Evolutionary conservation across 2,797 vertebrate genomes (phyloP).

Genomic region (Gallirallus australis): DNA sequence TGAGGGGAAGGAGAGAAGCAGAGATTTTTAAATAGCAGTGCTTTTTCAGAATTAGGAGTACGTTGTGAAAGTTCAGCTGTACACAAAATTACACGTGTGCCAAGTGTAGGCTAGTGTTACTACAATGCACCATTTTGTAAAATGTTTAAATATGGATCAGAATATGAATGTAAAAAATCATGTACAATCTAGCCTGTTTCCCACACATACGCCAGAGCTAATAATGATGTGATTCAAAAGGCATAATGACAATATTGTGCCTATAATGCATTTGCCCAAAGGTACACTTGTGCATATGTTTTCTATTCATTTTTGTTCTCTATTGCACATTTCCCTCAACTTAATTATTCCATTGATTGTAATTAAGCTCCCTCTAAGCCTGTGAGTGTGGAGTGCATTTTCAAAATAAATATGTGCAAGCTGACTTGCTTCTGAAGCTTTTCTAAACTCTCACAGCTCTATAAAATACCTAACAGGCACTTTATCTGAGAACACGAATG

Average conservation of each 20-base stretch:
- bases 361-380: slow-evolving; percentile 71
- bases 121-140: slow-evolving; percentile 13
- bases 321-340: slow-evolving; percentile 61
- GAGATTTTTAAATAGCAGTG: not conserved
- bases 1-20: not conserved
- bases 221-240: slow-evolving; percentile 67
- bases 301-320: slow-evolving; percentile 73
- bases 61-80: not conserved
- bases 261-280: slow-evolving; percentile 72
- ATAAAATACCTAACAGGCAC: slow-evolving; percentile 5
- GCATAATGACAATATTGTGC: slow-evolving; percentile 71
- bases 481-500: slow-evolving; percentile 11
- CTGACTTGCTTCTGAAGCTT: slow-evolving; percentile 37
- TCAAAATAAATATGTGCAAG: slow-evolving; percentile 66
- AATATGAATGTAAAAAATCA: not conserved
- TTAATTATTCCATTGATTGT: slow-evolving; percentile 75
- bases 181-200: not conserved
- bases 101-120: not conserved
- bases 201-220: slow-evolving; percentile 48
- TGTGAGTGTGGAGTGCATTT: slow-evolving; percentile 53
- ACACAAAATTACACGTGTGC: not conserved
- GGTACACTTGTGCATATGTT: slow-evolving; percentile 69
- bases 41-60: not conserved
- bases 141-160: slow-evolving; percentile 36
- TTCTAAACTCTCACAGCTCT: slow-evolving; percentile 16